Evolutionary conservation across 2,797 vertebrate species (phyloP), one percentile per base, ranked within the genome.

Genomic region (Podargus strigoides): DNA sequence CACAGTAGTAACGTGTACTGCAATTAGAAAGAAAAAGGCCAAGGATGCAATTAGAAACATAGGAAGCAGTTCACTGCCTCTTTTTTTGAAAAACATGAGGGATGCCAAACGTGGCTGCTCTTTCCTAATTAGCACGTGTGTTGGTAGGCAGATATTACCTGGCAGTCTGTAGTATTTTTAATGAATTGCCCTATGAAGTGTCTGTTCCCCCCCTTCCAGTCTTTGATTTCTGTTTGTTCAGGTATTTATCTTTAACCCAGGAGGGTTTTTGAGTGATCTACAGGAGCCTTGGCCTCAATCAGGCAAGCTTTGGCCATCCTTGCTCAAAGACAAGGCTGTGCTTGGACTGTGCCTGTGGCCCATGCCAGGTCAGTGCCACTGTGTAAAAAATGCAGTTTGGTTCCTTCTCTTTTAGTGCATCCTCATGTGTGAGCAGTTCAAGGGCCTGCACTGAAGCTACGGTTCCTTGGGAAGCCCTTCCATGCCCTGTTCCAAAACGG

Each of bases 11-110:
- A 8, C 3, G 1, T 7, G 7, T 70, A 23, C 39, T 80, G 58
- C 72, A 87, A 68, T 85, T 92, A 89, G 60, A 90, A 93, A 87
- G 70, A 50, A 79, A 79, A 82, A 90, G 72, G 82, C 72, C 30
- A 64, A 56, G 64, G 64, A 74, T 89, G 46, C 58, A 55, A 64
- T 89, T 87, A 92, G 84, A 89, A 87, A 76, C 42, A 24, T 18
- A 72, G 72, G 81, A 74, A 90, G 53, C 89, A 53, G 76, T 92
- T 95, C 28, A 34, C n/a, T 87, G 60, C 19, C 20, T 89, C 26
- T 44, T 32, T 46, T 56, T 89, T 50, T 39, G 3, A 76, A 80
- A 80, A 66, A 55, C 0, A 1, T 58, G n/a, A 85, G 18, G 28
- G 77, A 70, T 89, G 60, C 60, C n/a, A 49, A 77, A 68, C 9